Base-by-base conservation (phyloP, 1,140 invertebrate species). In the Bombus huntii region DNA sequence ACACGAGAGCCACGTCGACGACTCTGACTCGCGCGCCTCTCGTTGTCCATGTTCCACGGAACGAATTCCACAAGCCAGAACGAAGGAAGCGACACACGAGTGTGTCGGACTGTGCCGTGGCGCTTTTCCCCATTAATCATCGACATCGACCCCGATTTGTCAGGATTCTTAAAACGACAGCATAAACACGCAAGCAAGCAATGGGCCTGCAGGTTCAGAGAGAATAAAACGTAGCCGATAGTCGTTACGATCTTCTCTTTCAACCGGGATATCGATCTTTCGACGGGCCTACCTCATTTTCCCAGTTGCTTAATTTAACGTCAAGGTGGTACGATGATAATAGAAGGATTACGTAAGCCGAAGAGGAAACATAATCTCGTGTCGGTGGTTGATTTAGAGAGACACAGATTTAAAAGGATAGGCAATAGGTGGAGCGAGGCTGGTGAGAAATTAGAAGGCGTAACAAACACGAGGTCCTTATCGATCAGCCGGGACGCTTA, bases 71-170 rank as follows among this genome's bases (percentile, higher is more conserved):
- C 62, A 59, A 75, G 44, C 70, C 62, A 66, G 53, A 72, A 47
- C 66, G 87, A 88, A 80, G 75, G 53, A 42, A 37, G 22, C n/a
- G 39, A 22, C 25, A 34, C 44, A 10, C 31, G n/a, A 37, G 59
- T 75, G 31, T n/a, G 57, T n/a, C 62, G 31, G 5, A 25, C 25
- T 28, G 31, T 0, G 8, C 37, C 74, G 53, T 22, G 42, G 22
- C 65, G 47, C 65, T 78, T 57, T 72, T 62, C 75, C 13, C 76
- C 53, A 84, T 84, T 79, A 84, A 84, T 79, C 83, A 77, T 84
- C 66, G 53, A 66, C 62, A 31, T 81, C 42, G 79, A 72, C 47
- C 66, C 57, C 87, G 86, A 88, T 89, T 88, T 88, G 87, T 89
- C 84, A 80, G n/a, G 83, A 79, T n/a, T 72, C 73, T 57, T 71